Percentiles rank a stretch among this genome's conserved stretches.
Conservation (phyloP, 2,113 vertebrate species). For the Hypomesus transpacificus region DNA sequence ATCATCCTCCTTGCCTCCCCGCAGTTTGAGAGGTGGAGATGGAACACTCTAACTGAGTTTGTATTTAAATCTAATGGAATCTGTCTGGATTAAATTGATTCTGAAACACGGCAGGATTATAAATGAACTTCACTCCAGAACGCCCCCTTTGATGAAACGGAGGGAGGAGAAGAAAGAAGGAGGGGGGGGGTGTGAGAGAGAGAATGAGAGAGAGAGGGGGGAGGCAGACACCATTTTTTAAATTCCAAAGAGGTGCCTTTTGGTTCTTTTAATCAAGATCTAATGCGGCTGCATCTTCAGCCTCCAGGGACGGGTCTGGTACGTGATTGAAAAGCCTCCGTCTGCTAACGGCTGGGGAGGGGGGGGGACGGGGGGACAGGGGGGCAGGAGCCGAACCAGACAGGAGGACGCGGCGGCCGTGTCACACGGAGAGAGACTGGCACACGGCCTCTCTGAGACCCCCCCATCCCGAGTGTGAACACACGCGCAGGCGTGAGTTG, state of each 20-base stretch:
- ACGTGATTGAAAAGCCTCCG: conserved; percentile 31
- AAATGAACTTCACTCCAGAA: conserved; percentile 50
- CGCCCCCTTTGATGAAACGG: conserved; percentile 16
- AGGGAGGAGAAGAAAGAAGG: not conserved
- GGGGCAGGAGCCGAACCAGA: not conserved
- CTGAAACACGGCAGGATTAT: conserved; percentile 44
- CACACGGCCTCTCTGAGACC: no score
- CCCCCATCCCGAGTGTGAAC: no score
- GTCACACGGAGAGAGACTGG: not conserved
- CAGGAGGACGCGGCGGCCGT: not conserved
- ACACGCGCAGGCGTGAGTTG: no score
- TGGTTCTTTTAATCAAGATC: conserved; percentile 48
- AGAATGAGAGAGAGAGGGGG: not conserved
- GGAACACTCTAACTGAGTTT: conserved; percentile 55
- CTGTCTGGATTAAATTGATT: conserved; percentile 60
- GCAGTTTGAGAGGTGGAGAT: conserved; percentile 38
- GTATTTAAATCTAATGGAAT: conserved; percentile 63
- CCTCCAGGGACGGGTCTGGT: conserved; percentile 10
- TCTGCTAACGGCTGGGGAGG: conserved; percentile 27
- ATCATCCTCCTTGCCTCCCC: not conserved
- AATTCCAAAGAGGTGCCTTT: conserved; percentile 29
- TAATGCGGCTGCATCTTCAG: conserved; percentile 28
- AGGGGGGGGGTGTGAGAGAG: not conserved
- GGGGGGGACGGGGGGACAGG: not conserved
- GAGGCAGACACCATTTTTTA: conserved; percentile 5